Conservation (phyloP, 1,140 invertebrate genomes). For the Dreissena polymorpha region DNA sequence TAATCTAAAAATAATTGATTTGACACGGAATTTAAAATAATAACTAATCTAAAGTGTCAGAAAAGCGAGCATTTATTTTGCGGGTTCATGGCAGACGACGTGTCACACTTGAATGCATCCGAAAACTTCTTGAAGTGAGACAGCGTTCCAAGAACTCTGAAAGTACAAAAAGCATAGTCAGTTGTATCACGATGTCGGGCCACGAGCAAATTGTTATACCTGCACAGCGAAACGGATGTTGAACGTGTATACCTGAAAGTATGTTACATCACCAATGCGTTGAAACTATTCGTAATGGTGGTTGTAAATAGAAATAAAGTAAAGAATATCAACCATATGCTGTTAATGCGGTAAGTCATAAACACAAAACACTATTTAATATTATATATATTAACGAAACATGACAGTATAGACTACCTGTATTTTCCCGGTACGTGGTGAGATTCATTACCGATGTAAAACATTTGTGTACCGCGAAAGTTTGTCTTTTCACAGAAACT, state of each 20-base stretch:
- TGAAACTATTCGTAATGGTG: not conserved
- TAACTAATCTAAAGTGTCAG: not conserved
- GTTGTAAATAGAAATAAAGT: not conserved
- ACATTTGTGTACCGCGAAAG: constrained; percentile 13
- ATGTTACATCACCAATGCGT: too few relatives aligned
- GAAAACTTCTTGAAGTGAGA: constrained; percentile 48
- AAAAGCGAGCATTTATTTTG: constrained; percentile 41
- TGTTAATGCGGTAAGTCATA: too few relatives aligned
- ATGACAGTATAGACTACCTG: constrained; percentile 12
- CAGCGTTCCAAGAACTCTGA: constrained; percentile 45
- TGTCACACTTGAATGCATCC: constrained; percentile 34
- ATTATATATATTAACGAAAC: too few relatives aligned
- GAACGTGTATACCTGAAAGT: too few relatives aligned
- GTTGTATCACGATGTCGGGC: not conserved
- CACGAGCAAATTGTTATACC: not conserved
- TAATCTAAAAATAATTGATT: too few relatives aligned
- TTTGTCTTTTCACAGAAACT: constrained; percentile 46
- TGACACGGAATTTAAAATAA: too few relatives aligned
- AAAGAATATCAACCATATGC: not conserved
- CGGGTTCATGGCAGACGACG: constrained; percentile 40
- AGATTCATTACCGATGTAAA: constrained; percentile 11
- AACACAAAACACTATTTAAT: too few relatives aligned
- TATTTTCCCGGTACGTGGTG: constrained; percentile 39
- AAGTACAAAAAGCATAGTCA: not conserved
- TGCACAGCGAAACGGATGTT: too few relatives aligned